These are phyloP conservation scores for Proteles cristata DNA, from an alignment of 2,113 vertebrate genomes.

Conservation along the genomic window DNA sequence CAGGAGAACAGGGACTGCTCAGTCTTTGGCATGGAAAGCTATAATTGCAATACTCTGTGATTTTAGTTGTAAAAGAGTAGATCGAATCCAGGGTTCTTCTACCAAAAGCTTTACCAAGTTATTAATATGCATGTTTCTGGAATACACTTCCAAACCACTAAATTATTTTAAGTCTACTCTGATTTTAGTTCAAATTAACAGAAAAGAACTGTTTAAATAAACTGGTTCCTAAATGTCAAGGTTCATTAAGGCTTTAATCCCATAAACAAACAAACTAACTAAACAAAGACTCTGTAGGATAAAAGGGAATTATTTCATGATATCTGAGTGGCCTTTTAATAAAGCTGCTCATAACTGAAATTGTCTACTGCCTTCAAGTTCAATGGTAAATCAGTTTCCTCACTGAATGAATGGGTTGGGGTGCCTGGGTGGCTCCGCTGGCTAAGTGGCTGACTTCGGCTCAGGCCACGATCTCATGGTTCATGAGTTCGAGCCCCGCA, in stretches of 20 bases:
- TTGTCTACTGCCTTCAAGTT: background rate
- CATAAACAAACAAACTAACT: background rate
- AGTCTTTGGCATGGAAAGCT: constrained; percentile 52
- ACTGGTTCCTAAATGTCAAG: constrained; percentile 5
- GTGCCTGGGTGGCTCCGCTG: too few species aligned
- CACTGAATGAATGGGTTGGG: constrained; percentile 20
- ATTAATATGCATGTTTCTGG: constrained; percentile 9
- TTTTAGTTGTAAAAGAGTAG: constrained; percentile 35
- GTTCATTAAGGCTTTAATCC: constrained; percentile 27
- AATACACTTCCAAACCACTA: constrained; percentile 19
- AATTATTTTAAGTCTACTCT: background rate
- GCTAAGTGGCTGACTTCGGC: too few species aligned
- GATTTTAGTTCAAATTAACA: constrained; percentile 52
- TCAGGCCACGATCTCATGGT: too few species aligned
- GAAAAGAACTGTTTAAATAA: constrained; percentile 52
- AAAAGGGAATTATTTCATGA: constrained; percentile 22
- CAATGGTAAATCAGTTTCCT: constrained; percentile 9
- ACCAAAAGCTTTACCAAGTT: background rate
- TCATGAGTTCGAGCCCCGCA: too few species aligned
- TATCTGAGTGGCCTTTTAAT: background rate
- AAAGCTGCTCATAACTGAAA: constrained; percentile 46
- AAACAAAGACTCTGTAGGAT: background rate
- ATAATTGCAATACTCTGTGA: constrained; percentile 51
- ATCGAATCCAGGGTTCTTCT: constrained; percentile 14
- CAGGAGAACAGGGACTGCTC: constrained; percentile 36